Base-by-base conservation (phyloP, 2,113 vertebrate genomes). In the Chaetodon auriga region DNA sequence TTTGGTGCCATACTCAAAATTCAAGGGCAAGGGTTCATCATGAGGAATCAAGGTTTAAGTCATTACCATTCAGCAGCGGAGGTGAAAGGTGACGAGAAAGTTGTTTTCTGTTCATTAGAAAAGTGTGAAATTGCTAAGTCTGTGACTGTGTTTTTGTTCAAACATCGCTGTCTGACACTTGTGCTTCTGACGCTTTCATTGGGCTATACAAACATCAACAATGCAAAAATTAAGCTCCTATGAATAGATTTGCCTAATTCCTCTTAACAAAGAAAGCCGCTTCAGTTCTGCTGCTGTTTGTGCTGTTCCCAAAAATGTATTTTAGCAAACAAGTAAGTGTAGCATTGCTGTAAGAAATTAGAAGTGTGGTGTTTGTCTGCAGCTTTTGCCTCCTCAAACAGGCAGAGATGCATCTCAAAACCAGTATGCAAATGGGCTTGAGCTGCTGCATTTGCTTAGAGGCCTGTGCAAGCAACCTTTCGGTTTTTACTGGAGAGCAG, bases 361-460 rank as follows among this genome's bases (percentile, higher is more conserved):
- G 18, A 74, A 82, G 51, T 30, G 18, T 21, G 23, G 36, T 66
- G 61, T 80, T 68, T 55, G 38, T 71, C 46, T 62, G 43, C 63
- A 15, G 38, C 4, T 7, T 78, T 81, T 25, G 74, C 30, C 68
- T 89, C 65, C 53, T 72, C 80, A 84, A 76, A 81, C 75, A 65
- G 77, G 30, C 66, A 65, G 68, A 58, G 57, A 80, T 74, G 35
- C 68, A 61, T 82, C 72, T 80, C 48, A 65, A 80, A 82, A 78
- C 73, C 36, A 69, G 68, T 74, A 83, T 82, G 71, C 75, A 84
- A 83, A 88, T 77, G 35, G 75, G 53, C 30, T 55, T 48, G 48
- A 58, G 77, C 68, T 60, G 77, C 68, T 60, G 54, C 68, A 81
- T 89, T 81, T 81, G 49, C 85, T 87, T 51, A 64, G 54, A 68